Evolutionary conservation across 2,113 vertebrate genomes (phyloP), one percentile per base, ranked within the genome.

Genomic region (Mustelus asterias): DNA sequence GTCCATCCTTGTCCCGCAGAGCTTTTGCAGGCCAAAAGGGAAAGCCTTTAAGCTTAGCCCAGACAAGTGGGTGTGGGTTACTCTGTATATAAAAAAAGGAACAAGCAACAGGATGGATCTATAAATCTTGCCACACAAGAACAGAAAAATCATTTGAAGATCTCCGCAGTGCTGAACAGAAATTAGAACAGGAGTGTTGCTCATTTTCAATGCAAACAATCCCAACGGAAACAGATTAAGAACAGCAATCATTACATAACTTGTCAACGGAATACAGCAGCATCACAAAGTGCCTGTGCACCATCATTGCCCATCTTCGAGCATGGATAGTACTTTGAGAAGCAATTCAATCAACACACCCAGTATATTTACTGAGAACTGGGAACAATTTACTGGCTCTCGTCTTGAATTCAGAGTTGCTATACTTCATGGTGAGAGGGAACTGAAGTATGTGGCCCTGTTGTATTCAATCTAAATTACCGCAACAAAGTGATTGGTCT

Each of bases 11-110:
- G 96, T 99, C 99, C 95, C 99, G 97, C 97, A 99, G 98, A 96
- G 99, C 99, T 98, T 99, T 99, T 96, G 99, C 99, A 95, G 99
- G 99, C 99, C 99, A 99, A 97, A 99, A 99, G 26, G 99, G 99
- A 97, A 99, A 99, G 20, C 99, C 99, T 97, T 99, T 99, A 96
- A 99, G 98, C 96, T 99, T 99, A 95, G 99, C 99, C 99, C 99
- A 99, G 96, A 99, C 99, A 97, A 99, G 97, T 65, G 99, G 99
- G 96, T 99, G 99, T 58, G 99, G 99, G 97, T 98, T 99, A 98
- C 99, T 99, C 99, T 99, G 97, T 96, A 97, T 96, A 41, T 76
- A 85, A 96, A 33, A 96, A 70, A 96, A 10, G 54, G 6, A 63
- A 63, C 60, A 0, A 65, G 95, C 44, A 24, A 65, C 8, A 7